Conservation (phyloP, 2,888 invertebrate species). For the Listrodromus nycthemerus region DNA sequence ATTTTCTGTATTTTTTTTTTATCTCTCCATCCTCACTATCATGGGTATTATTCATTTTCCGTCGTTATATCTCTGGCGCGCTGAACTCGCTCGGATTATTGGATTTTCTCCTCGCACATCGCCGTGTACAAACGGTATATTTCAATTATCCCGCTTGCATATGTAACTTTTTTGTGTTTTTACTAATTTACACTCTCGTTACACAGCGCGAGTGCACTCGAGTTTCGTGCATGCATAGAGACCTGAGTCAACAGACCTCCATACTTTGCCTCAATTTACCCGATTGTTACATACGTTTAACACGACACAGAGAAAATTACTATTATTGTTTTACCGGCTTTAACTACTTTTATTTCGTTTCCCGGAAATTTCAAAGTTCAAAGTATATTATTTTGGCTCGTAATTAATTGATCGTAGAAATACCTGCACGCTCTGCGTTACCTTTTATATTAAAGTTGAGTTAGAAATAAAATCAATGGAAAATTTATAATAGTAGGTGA, state of each 20-base stretch:
- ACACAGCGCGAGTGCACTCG: not conserved
- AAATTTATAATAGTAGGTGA: not conserved
- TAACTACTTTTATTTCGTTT: not conserved
- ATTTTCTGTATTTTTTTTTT: not conserved
- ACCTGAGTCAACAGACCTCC: not conserved
- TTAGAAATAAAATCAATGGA: not conserved
- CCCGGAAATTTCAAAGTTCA: constrained; percentile 4
- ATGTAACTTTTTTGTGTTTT: constrained; percentile 13
- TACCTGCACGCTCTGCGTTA: too few species aligned
- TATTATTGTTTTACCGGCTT: not conserved
- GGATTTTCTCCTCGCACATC: constrained; percentile 28
- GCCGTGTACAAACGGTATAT: not conserved
- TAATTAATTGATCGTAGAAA: too few species aligned
- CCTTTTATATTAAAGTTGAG: too few species aligned
- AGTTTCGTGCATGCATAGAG: not conserved
- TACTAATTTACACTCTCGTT: constrained; percentile 27
- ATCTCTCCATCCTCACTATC: not conserved
- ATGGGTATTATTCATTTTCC: constrained; percentile 11
- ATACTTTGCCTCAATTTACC: not conserved
- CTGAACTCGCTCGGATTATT: constrained; percentile 33
- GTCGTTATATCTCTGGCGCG: not conserved
- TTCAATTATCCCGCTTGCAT: constrained; percentile 22
- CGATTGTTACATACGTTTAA: constrained; percentile 7
- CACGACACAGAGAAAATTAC: not conserved
- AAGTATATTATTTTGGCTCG: too few species aligned